A percentile compares a stretch with the other conserved stretches of the same genome.
Conservation (phyloP, 2,797 vertebrate genomes). For the Dryobates pubescens region DNA sequence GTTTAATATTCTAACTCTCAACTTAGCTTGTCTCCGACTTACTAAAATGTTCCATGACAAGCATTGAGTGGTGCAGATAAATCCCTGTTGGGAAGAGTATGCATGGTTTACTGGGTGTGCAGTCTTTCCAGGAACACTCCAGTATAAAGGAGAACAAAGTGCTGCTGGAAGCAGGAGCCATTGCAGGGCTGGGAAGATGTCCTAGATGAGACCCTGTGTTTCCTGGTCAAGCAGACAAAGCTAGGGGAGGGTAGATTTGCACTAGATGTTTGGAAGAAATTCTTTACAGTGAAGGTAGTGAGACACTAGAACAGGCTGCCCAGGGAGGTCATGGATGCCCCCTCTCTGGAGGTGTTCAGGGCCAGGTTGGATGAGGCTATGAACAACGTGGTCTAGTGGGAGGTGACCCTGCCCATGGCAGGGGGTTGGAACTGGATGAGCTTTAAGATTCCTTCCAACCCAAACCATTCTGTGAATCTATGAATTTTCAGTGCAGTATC, state of each 20-base stretch:
- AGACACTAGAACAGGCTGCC: too few relatives aligned
- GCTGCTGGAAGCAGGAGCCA: conserved; percentile 59
- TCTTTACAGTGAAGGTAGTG: too few relatives aligned
- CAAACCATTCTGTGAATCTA: too few relatives aligned
- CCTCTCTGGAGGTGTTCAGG: too few relatives aligned
- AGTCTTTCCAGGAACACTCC: conserved; percentile 40
- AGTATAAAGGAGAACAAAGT: background rate
- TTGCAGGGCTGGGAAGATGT: conserved; percentile 12
- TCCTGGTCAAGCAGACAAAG: background rate
- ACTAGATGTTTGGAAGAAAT: too few relatives aligned
- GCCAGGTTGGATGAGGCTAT: too few relatives aligned
- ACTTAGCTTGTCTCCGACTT: conserved; percentile 48
- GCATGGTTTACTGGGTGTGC: background rate
- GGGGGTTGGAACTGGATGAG: too few relatives aligned
- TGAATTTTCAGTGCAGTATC: background rate
- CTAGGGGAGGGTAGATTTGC: too few relatives aligned
- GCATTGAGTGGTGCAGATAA: background rate
- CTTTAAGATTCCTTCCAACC: too few relatives aligned
- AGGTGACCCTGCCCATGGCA: too few relatives aligned
- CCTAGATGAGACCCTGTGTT: conserved; percentile 24
- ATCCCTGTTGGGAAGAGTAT: background rate
- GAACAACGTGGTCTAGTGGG: too few relatives aligned
- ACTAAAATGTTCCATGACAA: background rate
- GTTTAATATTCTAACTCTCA: conserved; percentile 6
- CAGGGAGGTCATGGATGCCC: too few relatives aligned